Base-by-base conservation (phyloP, 2,113 vertebrate species). In the Bubalus kerabau region DNA sequence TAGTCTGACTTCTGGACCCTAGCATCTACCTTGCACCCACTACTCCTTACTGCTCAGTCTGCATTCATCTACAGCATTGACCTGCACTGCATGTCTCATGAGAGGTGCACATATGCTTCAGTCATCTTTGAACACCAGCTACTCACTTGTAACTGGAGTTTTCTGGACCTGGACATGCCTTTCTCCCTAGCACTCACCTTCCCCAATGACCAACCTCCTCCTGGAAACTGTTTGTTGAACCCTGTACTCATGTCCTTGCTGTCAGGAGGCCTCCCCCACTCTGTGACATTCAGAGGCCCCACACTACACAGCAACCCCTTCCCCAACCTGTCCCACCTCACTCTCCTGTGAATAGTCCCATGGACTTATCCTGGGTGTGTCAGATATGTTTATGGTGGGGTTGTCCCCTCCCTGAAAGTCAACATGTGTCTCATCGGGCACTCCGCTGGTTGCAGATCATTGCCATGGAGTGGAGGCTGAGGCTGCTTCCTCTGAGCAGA, bases 351-450 rank as follows among this genome's bases (percentile, higher is more conserved):
- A 46, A 57, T 26, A 15, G 24, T 59, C 71, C 57, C 24, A 6
- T 13, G 21, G 56, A 80, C n/a, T 28, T 15, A 48, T 5, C 50
- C 74, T 21, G 11, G 5, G 3, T 57, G 23, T 67, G 59, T 57
- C 12, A 54, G 17, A 57, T 7, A 23, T 2, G 50, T 54, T 21
- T 28, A 6, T 8, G 1, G 3, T 1, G 8, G 5, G 46, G 15
- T 52, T 28, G 28, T n/a, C 32, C 17, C 76, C 17, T 67, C 52
- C 74, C 9, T 12, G 7, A 26, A 40, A 78, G 21, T 46, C 60
- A 46, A 4, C 43, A 16, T 54, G 16, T n/a, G 21, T 21, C 57
- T 93, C 46, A 56, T 1, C 12, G 28, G 56, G 56, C 3, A 62
- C 50, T 85, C 54, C 5, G 40, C 6, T 93, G 78, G 28, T 78